Percentiles rank a stretch among this genome's conserved stretches.
phyloP scores from a whole-genome alignment of 2,113 vertebrate species.

The Madoqua kirkii region DNA sequence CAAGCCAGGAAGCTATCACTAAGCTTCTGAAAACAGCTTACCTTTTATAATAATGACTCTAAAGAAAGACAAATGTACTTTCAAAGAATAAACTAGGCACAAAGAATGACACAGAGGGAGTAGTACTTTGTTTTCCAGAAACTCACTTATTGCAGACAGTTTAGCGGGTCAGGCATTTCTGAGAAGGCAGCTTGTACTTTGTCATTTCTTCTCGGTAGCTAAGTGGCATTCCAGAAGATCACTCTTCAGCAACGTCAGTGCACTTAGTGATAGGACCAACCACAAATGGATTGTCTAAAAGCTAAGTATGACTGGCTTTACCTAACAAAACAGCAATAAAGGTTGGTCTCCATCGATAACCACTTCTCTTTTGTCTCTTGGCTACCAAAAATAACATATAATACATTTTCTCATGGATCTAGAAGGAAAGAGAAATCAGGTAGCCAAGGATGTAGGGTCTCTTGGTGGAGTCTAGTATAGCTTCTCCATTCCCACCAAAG shows the following conservation, averaged over 20 bases:
- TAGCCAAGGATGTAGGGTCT: not conserved
- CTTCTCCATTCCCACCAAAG: not conserved
- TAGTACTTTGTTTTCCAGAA: constrained; percentile 48
- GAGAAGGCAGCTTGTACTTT: constrained; percentile 54
- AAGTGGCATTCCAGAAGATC: constrained; percentile 52
- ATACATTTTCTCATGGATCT: not conserved
- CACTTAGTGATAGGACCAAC: constrained; percentile 27
- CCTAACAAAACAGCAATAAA: constrained; percentile 6
- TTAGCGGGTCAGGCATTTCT: constrained; percentile 50
- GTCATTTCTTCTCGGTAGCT: constrained; percentile 45
- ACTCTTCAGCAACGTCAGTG: constrained; percentile 25
- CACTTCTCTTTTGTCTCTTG: not conserved
- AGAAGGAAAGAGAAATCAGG: not conserved
- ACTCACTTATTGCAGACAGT: constrained; percentile 2
- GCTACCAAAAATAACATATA: not conserved
- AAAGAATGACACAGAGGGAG: not conserved
- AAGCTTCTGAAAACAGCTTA: not conserved
- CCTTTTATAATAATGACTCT: not conserved
- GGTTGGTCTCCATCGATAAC: constrained; percentile 11
- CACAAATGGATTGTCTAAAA: constrained; percentile 55
- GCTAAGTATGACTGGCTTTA: constrained; percentile 21
- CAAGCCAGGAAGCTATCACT: not conserved
- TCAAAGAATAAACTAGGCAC: not conserved
- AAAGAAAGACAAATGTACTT: constrained; percentile 27
- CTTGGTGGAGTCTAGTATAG: not conserved